phyloP scores from a whole-genome alignment of 2,888 invertebrate species.

The Hypomecis punctinalis region DNA sequence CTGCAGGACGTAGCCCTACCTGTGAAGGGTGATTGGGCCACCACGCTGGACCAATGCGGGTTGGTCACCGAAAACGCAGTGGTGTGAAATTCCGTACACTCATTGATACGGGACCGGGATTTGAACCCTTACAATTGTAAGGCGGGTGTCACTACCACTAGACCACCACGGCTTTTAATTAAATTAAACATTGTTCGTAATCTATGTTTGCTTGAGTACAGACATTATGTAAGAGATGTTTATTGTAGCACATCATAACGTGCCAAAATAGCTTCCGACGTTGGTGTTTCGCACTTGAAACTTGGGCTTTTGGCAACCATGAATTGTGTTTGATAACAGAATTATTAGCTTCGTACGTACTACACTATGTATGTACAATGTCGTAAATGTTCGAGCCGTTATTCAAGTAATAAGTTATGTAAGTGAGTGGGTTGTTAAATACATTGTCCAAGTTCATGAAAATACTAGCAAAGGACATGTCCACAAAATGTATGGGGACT shows the following conservation, averaged over 20 bases:
- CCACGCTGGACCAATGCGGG: too few species aligned
- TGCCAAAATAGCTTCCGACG: slow-evolving; percentile 35
- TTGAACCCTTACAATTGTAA: too few species aligned
- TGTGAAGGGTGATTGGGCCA: too few species aligned
- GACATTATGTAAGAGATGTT: slow-evolving; percentile 36
- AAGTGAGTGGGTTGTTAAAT: not conserved
- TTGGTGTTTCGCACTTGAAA: slow-evolving; percentile 19
- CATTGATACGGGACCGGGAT: too few species aligned
- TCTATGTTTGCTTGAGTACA: slow-evolving; percentile 27
- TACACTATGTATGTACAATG: slow-evolving; percentile 7
- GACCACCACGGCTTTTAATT: too few species aligned
- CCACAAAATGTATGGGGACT: too few species aligned
- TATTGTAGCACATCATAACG: slow-evolving; percentile 35
- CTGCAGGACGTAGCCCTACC: too few species aligned
- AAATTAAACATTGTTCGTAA: slow-evolving; percentile 6
- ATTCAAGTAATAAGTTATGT: not conserved
- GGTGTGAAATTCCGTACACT: too few species aligned
- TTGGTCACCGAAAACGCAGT: too few species aligned
- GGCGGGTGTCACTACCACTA: too few species aligned
- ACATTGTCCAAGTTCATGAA: not conserved
- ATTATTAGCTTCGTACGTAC: not conserved
- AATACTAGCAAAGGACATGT: too few species aligned
- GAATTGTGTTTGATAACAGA: slow-evolving; percentile 21
- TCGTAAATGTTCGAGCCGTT: not conserved
- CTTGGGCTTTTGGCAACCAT: slow-evolving; percentile 26